Percentiles rank a stretch among this genome's conserved stretches.
Conservation (phyloP, 1,140 invertebrate genomes). For the Spodoptera frugiperda region DNA sequence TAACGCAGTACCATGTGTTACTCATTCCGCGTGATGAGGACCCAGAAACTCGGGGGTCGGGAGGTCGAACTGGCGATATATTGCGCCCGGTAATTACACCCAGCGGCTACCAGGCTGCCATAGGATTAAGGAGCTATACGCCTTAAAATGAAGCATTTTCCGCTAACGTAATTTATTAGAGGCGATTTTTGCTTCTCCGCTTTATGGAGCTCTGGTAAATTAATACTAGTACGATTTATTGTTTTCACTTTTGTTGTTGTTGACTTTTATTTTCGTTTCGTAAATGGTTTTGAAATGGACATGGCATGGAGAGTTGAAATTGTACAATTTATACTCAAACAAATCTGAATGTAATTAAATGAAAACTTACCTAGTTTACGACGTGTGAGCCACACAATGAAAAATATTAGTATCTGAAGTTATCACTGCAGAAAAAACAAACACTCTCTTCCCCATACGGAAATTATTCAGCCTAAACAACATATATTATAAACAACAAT, state of each 20-base stretch:
- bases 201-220: slow-evolving; percentile 55
- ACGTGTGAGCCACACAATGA: too few relatives aligned
- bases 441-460: too few relatives aligned
- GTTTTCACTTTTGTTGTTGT: slow-evolving; percentile 42
- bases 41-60: slow-evolving; percentile 63
- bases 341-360: too few relatives aligned
- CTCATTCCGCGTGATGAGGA: slow-evolving; percentile 67
- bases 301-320: not conserved
- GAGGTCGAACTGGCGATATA: slow-evolving; percentile 72
- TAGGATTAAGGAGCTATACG: slow-evolving; percentile 73
- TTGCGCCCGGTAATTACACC: slow-evolving; percentile 73
- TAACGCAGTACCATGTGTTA: slow-evolving; percentile 76
- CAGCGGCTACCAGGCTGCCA: slow-evolving; percentile 65
- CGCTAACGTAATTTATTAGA: slow-evolving; percentile 57
- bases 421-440: not conserved
- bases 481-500: slow-evolving; percentile 32
- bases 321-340: not conserved
- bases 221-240: slow-evolving; percentile 46
- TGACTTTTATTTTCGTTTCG: slow-evolving; percentile 32
- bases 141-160: slow-evolving; percentile 74
- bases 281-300: slow-evolving; percentile 21
- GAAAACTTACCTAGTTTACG: too few relatives aligned
- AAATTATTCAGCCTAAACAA: not conserved
- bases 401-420: too few relatives aligned
- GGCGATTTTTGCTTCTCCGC: slow-evolving; percentile 56